Evolutionary conservation across 1,140 invertebrate genomes (phyloP).

Genomic region (Anagrus nilaparvatae): DNA sequence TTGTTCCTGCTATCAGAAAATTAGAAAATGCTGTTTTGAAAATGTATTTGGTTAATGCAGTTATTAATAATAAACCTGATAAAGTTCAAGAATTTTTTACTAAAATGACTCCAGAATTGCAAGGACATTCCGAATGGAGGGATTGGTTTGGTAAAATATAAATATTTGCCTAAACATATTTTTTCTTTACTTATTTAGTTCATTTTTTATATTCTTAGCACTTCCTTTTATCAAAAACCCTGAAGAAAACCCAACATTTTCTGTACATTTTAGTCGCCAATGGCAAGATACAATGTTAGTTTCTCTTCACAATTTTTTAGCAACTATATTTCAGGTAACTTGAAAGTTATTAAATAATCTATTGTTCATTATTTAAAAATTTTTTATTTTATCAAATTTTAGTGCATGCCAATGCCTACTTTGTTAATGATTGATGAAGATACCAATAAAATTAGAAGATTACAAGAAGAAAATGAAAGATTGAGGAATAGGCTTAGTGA

Average conservation of each 20-base stretch:
- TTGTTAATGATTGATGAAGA: conserved; percentile 80
- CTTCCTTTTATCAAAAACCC: conserved; percentile 85
- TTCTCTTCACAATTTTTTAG: conserved; percentile 90
- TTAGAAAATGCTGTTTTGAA: conserved; percentile 82
- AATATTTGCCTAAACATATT: neutral
- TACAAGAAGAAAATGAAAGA: conserved; percentile 75
- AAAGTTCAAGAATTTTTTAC: conserved; percentile 85
- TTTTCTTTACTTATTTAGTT: neutral
- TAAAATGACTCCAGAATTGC: conserved; percentile 77
- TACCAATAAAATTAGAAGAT: conserved; percentile 60
- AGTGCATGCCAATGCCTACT: conserved; percentile 74
- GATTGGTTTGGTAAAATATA: conserved; percentile 88
- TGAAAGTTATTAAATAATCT: conserved; percentile 10
- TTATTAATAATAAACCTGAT: conserved; percentile 69
- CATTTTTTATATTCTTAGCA: conserved; percentile 46
- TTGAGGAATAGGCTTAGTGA: conserved; percentile 45
- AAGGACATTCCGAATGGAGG: conserved; percentile 85
- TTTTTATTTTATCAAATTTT: conserved; percentile 17
- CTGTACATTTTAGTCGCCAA: conserved; percentile 80
- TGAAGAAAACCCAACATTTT: conserved; percentile 80
- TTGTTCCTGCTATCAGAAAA: conserved; percentile 70
- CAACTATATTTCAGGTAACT: conserved; percentile 72
- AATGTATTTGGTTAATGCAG: conserved; percentile 79
- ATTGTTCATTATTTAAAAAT: conserved; percentile 8
- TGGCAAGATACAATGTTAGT: conserved; percentile 92